Evolutionary conservation across 2,113 vertebrate species (phyloP), one percentile per base, ranked within the genome.

Genomic region (Myodes glareolus): DNA sequence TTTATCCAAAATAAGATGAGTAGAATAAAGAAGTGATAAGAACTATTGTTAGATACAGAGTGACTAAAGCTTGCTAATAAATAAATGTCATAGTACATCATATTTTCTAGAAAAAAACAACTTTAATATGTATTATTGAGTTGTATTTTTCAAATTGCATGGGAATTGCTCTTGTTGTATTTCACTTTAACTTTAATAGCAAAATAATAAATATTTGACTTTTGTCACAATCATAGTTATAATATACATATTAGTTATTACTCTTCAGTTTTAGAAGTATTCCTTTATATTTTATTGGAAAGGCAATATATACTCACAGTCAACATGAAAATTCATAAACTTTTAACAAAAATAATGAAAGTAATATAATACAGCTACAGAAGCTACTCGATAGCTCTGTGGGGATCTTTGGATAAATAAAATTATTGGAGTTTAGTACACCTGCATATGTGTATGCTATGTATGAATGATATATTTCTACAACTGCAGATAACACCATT

Each of bases 201-300:
- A 68, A 81, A 91, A 63, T 92, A 73, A 61, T 81, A 61, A 70
- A 65, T 78, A 29, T 76, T 88, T 91, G 27, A 50, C 61, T 1
- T 90, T 73, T 87, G 2, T 70, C 58, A 42, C 9, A 68, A 36
- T 75, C 2, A 65, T 81, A 81, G 77, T 29, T 76, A 7, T 90
- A 8, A n/a, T 25, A 58, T 13, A 47, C 23, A 13, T 42, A n/a
- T 1, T 3, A 42, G 52, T 76, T 87, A 77, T 78, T 78, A 61
- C 1, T 63, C 36, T 16, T 93, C 76, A 52, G 14, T 70, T 82
- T 93, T 80, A 63, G 36, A 73, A 73, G 80, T 80, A 45, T 19
- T 89, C 86, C 42, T 63, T 87, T 52, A 50, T 61, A 91, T 33
- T 39, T 90, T 55, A 70, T 78, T 84, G 87, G 29, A 92, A 96